Evolutionary conservation across 2,888 invertebrate species (phyloP).

Genomic region (Plagodis dolabraria): DNA sequence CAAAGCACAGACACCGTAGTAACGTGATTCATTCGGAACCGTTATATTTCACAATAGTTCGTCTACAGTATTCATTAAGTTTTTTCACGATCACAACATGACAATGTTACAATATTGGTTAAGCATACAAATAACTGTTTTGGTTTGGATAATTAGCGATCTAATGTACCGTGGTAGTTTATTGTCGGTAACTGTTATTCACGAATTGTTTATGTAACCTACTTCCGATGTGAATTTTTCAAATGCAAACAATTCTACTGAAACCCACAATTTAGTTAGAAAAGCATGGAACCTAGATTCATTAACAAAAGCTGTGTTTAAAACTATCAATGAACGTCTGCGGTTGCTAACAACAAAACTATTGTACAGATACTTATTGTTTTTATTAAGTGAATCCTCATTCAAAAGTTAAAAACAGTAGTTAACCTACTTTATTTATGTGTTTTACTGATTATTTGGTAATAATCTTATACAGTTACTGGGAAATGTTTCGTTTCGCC

Average conservation of each 20-base stretch:
- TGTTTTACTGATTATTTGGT: constrained; percentile 27
- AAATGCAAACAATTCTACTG: constrained; percentile 18
- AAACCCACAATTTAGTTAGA: constrained; percentile 11
- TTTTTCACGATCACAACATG: constrained; percentile 29
- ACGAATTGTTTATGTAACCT: constrained; percentile 20
- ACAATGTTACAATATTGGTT: constrained; percentile 18
- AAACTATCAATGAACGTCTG: constrained; percentile 23
- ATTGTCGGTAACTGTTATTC: constrained; percentile 15
- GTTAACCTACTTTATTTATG: constrained; percentile 17
- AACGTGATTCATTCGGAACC: constrained; percentile 37
- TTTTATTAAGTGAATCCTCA: neutral
- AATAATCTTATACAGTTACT: constrained; percentile 10
- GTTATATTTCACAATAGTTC: constrained; percentile 41
- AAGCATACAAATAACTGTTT: constrained; percentile 30
- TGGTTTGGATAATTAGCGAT: constrained; percentile 19
- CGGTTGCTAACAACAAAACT: constrained; percentile 10
- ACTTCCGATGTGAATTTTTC: constrained; percentile 9
- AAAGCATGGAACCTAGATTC: constrained; percentile 21
- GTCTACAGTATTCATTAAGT: constrained; percentile 30
- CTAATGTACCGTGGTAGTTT: constrained; percentile 17
- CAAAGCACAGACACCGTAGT: constrained; percentile 35
- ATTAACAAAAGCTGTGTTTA: constrained; percentile 18
- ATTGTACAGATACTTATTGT: constrained; percentile 9
- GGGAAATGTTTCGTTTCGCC: constrained; percentile 13
- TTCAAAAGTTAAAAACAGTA: constrained; percentile 12